These are phyloP conservation scores for Delia radicum DNA, from an alignment of 1,140 invertebrate species.

Conservation along the genomic window DNA sequence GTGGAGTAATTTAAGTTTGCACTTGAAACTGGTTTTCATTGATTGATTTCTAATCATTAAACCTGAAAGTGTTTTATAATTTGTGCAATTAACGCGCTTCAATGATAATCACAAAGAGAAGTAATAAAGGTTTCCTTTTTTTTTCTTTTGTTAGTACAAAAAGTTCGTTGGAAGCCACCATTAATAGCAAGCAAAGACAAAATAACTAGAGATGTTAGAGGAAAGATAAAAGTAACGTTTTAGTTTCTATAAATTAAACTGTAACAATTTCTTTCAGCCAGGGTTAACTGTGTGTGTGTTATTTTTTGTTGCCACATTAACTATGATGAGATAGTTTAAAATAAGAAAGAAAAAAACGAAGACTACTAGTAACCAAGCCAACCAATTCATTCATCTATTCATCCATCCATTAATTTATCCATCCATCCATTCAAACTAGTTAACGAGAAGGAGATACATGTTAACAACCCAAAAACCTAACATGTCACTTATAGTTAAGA, in stretches of 20 bases:
- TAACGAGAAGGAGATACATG: background rate
- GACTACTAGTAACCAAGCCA: background rate
- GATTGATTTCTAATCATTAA: constrained; percentile 23
- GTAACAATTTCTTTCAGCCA: too few relatives aligned
- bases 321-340: background rate
- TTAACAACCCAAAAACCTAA: constrained; percentile 15
- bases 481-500: constrained; percentile 23
- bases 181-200: background rate
- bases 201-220: background rate
- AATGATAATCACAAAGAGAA: background rate
- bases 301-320: background rate
- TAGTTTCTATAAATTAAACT: too few relatives aligned
- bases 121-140: background rate
- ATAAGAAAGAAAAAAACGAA: background rate
- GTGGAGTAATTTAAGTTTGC: background rate
- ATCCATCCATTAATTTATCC: background rate
- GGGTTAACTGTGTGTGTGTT: too few relatives aligned
- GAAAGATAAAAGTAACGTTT: background rate
- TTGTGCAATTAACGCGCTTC: constrained; percentile 18
- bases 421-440: constrained; percentile 3
- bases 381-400: constrained; percentile 17
- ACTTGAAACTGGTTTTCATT: background rate
- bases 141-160: too few relatives aligned
- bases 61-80: constrained; percentile 20
- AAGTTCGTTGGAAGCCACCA: background rate